Base-by-base conservation (phyloP, 2,888 invertebrate species). In the Latrodectus elegans region DNA sequence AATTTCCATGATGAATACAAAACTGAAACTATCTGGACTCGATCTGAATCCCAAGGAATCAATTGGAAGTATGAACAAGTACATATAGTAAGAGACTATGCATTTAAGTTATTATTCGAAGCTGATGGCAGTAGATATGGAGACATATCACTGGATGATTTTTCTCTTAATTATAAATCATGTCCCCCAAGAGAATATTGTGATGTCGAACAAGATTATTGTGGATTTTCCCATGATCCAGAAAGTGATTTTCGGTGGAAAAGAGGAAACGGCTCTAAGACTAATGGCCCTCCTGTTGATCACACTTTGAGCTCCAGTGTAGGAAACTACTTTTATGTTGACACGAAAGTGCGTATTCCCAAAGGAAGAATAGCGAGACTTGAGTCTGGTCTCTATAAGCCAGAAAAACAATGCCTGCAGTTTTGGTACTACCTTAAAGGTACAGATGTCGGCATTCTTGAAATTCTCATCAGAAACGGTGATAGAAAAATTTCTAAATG, bases 361-460 rank as follows among this genome's bases (percentile, higher is more conserved):
- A 49, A 74, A 72, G 86, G 86, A 11, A 77, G 72, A 22, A 67
- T 80, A 11, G 88, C 89, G 0, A 76, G 72, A 26, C 65, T 89
- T 6, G 88, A 88, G 52, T 71, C 86, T 12, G 76, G 68, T 8
- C 22, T 75, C 12, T 80, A 71, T 60, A 60, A 51, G 14, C 84
- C 89, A 15, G 68, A 87, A 12, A 87, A 84, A 51, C 89, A 86
- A 11, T 90, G 90, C 55, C 68, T 90, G 77, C 78, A 68, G 38
- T 89, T 90, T 60, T 90, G 88, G 88, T 90, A 90, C 68, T 89
- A 89, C 65, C 53, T 90, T 9, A 71, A 80, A 52, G 90, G 90
- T 12, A 70, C 12, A 6, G 75, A 88, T 78, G 88, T 89, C 12
- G 90, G 90, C 12, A 71, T 75, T 11, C 68, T 90, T 9, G 90